phyloP scores from a whole-genome alignment of 2,888 invertebrate species.

The Cenopis cana region DNA sequence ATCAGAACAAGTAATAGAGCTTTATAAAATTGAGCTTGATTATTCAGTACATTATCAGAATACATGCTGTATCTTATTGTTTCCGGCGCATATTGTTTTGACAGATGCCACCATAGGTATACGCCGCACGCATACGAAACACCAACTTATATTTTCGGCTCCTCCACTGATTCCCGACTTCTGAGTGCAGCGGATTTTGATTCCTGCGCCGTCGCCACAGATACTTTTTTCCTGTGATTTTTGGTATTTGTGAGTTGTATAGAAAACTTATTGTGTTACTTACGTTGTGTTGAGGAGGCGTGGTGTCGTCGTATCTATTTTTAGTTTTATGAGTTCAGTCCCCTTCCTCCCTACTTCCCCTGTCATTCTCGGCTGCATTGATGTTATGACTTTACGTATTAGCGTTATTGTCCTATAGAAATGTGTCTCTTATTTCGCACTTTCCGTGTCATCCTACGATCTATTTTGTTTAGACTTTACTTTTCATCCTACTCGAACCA shows the following conservation, averaged over 20 bases:
- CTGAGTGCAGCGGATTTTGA: conserved; percentile 16
- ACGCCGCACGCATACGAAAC: conserved; percentile 41
- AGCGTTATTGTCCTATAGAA: conserved; percentile 37
- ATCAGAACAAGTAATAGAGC: conserved; percentile 48
- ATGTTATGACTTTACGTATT: conserved; percentile 43
- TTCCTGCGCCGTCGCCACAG: conserved; percentile 8
- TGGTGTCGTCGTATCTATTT: conserved; percentile 75
- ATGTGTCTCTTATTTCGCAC: conserved; percentile 32
- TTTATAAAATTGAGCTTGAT: conserved; percentile 46
- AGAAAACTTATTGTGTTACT: conserved; percentile 49
- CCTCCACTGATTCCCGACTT: conserved; percentile 29
- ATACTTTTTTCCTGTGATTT: conserved; percentile 41
- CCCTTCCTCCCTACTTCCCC: conserved; percentile 56
- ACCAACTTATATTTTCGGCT: conserved; percentile 39
- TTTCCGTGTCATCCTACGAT: conserved; percentile 21
- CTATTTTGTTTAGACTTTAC: conserved; percentile 15
- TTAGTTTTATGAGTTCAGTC: conserved; percentile 80
- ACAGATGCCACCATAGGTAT: conserved; percentile 66
- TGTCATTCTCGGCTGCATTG: conserved; percentile 36
- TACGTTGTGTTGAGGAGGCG: conserved; percentile 49
- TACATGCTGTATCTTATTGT: conserved; percentile 70
- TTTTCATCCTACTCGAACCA: neutral
- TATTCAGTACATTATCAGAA: conserved; percentile 50
- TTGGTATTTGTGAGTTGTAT: conserved; percentile 48
- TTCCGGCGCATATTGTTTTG: conserved; percentile 75